Percentiles rank a stretch among this genome's conserved stretches.
These are phyloP conservation scores for Ameiurus melas DNA, from an alignment of 2,113 vertebrate genomes.

Conservation along the genomic window DNA sequence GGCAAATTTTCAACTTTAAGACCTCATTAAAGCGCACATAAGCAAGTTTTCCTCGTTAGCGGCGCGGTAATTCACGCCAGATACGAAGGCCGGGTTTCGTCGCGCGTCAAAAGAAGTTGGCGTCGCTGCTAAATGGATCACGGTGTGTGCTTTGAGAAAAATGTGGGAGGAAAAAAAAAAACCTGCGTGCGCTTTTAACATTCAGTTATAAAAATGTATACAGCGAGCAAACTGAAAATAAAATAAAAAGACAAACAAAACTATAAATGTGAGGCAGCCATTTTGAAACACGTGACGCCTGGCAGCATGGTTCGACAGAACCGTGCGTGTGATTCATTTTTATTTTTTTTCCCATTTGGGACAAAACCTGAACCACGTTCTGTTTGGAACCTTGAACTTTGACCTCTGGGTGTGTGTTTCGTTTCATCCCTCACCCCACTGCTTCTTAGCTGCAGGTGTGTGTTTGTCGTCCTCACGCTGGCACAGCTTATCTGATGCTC, in stretches of 20 bases:
- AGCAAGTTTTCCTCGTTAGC: conserved; percentile 48
- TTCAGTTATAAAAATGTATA: not conserved
- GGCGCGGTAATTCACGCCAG: conserved; percentile 38
- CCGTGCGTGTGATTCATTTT: not conserved
- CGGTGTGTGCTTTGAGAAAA: not conserved
- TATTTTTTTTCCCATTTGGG: no score
- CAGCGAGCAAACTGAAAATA: not conserved
- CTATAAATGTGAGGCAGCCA: not conserved
- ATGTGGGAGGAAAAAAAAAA: not conserved
- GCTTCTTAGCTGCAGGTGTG: conserved; percentile 55
- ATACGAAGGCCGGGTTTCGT: conserved; percentile 39
- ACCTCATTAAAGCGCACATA: conserved; percentile 30
- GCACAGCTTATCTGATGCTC: conserved; percentile 62
- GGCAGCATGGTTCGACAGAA: not conserved
- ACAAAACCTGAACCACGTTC: not conserved
- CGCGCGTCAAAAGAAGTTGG: conserved; percentile 29
- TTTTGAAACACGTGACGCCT: not conserved
- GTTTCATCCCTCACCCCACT: conserved; percentile 28
- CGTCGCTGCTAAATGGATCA: conserved; percentile 31
- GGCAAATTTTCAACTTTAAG: conserved; percentile 33
- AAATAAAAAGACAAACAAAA: not conserved
- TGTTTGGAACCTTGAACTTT: not conserved
- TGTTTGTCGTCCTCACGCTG: not conserved
- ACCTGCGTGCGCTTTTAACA: not conserved
- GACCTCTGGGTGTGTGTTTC: not conserved